Evolutionary conservation across 2,113 vertebrate species (phyloP), one percentile per base, ranked within the genome.

Genomic region (Eubucco bourcierii): DNA sequence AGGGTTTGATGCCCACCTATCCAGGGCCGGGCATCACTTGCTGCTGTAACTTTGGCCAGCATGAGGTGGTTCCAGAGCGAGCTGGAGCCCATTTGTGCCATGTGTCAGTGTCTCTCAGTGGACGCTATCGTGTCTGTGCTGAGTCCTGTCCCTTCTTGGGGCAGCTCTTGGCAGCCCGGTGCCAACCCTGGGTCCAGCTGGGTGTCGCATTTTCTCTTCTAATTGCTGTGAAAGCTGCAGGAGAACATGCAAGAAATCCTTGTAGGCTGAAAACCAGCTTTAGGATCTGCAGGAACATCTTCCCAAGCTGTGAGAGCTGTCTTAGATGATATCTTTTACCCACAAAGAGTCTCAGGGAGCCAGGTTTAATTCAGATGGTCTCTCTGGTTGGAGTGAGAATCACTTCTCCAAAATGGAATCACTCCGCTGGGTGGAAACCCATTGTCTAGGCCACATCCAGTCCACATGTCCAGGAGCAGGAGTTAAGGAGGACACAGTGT

Each of bases 1-100:
- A 50, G 23, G 13, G 6, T 34, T 21, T 85, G 34, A 8, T 28
- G 5, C 4, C 11, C 15, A 10, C 19, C 6, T 0, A 0, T 44
- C 27, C 33, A 28, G 9, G 31, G 11, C 59, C 73, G 37, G 9
- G 18, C 24, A 4, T 80, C 55, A 18, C 31, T 8, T 80, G 28
- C 44, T 68, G 20, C 33, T 34, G 29, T 4, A 44, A 10, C 15
- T 61, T 56, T 39, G 25, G 47, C 34, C 46, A 16, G 18, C 1
- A 1, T 7, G 8, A 17, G 29, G 31, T 53, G 55, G 8, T 5
- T 47, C 68, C 60, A 21, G 8, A 20, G 23, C 18, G 31, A 61
- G 23, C 23, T 75, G 29, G 50, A 70, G 23, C 15, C 24, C 28
- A 14, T 37, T 33, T 8, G 47, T 88, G 58, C 15, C 15, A 4